phyloP scores from a whole-genome alignment of 1,140 invertebrate species.

The Drosophila micromelanica region DNA sequence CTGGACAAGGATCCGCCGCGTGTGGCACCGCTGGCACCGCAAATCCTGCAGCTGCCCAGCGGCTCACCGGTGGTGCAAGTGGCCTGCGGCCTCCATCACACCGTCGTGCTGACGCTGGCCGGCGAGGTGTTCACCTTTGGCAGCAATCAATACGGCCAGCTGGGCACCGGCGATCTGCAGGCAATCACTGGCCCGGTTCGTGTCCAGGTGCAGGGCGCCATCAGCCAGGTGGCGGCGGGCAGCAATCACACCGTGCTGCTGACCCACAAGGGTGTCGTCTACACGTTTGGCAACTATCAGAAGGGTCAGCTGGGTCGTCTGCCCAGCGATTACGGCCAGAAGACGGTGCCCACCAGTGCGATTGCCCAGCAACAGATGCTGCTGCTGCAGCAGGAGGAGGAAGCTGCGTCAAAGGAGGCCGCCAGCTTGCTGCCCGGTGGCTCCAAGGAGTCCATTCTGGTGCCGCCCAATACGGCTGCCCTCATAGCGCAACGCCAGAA shows the following conservation, averaged over 20 bases:
- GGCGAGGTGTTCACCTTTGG: slow-evolving; percentile 94
- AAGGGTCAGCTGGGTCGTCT: slow-evolving; percentile 95
- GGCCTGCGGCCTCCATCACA: slow-evolving; percentile 95
- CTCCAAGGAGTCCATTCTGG: slow-evolving; percentile 63
- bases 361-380: slow-evolving; percentile 18
- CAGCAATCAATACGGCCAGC: slow-evolving; percentile 97
- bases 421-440: slow-evolving; percentile 52
- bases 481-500: slow-evolving; percentile 76
- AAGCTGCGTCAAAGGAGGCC: slow-evolving; percentile 17
- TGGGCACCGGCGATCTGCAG: slow-evolving; percentile 94
- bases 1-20: slow-evolving; percentile 88
- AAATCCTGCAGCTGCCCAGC: slow-evolving; percentile 88
- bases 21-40: slow-evolving; percentile 90
- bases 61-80: slow-evolving; percentile 91
- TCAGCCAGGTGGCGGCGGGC: slow-evolving; percentile 93
- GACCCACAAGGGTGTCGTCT: slow-evolving; percentile 95
- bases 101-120: slow-evolving; percentile 87
- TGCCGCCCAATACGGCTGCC: slow-evolving; percentile 50
- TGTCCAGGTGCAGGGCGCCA: slow-evolving; percentile 89
- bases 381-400: slow-evolving; percentile 54
- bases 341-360: slow-evolving; percentile 37
- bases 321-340: slow-evolving; percentile 79
- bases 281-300: slow-evolving; percentile 96
- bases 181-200: slow-evolving; percentile 90
- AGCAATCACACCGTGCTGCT: slow-evolving; percentile 97